phyloP scores from a whole-genome alignment of 2,113 vertebrate species.

The Tor tambroides region DNA sequence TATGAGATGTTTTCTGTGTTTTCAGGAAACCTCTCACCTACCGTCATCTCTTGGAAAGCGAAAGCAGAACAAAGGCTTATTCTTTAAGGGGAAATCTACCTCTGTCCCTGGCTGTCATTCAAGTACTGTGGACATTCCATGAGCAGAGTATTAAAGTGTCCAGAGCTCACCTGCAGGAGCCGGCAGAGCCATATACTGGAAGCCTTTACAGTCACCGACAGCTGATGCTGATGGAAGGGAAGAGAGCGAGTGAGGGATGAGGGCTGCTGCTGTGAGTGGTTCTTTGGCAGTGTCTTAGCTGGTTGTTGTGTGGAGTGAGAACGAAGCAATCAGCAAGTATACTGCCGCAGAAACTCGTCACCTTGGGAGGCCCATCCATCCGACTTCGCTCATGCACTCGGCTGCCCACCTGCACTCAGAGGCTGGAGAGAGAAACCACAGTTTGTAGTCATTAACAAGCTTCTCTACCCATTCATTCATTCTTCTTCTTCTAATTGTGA shows the following conservation, averaged over 20 bases:
- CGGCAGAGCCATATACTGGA: neutral
- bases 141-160: conserved; percentile 13
- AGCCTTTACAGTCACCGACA: neutral
- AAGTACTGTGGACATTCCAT: conserved; percentile 33
- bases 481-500: conserved; percentile 1
- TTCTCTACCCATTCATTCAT: conserved; percentile 17
- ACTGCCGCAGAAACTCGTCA: conserved; percentile 99
- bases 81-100: conserved; percentile 21
- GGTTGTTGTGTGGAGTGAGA: conserved; percentile 96
- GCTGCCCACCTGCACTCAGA: neutral
- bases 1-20: conserved; percentile 23
- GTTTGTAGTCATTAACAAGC: neutral
- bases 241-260: conserved; percentile 13
- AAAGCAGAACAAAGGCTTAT: conserved; percentile 34
- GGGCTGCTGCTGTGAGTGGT: conserved; percentile 90
- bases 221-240: conserved; percentile 16
- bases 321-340: conserved; percentile 99
- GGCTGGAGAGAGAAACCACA: neutral
- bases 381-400: conserved; percentile 21
- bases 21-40: conserved; percentile 23
- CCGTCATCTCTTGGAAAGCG: conserved; percentile 1
- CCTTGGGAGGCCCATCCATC: conserved; percentile 71
- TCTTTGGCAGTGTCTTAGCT: conserved; percentile 99
- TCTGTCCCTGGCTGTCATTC: neutral
- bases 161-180: conserved; percentile 10